Evolutionary conservation across 2,113 vertebrate genomes (phyloP).

Genomic region (Thunnus thynnus): DNA sequence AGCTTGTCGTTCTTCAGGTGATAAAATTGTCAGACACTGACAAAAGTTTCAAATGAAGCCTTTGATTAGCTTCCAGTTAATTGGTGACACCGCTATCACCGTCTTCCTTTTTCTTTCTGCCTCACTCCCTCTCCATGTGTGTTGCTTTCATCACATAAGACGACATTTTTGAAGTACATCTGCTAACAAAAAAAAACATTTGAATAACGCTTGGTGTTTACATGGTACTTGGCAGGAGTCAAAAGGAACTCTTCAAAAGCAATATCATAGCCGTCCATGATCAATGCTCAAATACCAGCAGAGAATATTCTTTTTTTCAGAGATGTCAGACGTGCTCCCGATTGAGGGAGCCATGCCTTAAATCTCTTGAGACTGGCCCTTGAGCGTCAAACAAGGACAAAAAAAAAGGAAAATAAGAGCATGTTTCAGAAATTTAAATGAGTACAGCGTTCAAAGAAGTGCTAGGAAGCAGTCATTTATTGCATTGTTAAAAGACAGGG

Average conservation of each 20-base stretch:
- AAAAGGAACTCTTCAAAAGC: slow-evolving; percentile 62
- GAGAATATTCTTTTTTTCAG: slow-evolving; percentile 31
- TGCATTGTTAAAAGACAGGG: slow-evolving; percentile 18
- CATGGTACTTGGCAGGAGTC: slow-evolving; percentile 62
- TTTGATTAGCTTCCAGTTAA: slow-evolving; percentile 38
- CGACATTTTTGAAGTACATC: slow-evolving; percentile 36
- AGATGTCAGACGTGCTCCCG: slow-evolving; percentile 33
- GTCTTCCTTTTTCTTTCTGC: neutral
- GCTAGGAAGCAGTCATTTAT: slow-evolving; percentile 22
- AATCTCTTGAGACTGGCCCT: slow-evolving; percentile 43
- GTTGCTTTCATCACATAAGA: slow-evolving; percentile 6
- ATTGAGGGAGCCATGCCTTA: slow-evolving; percentile 29
- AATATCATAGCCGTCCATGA: slow-evolving; percentile 56
- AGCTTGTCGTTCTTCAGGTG: slow-evolving; percentile 9
- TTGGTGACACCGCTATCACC: slow-evolving; percentile 1
- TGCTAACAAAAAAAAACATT: slow-evolving; percentile 25
- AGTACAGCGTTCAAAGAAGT: slow-evolving; percentile 34
- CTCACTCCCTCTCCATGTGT: neutral
- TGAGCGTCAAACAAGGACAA: slow-evolving; percentile 41
- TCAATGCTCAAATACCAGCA: slow-evolving; percentile 46
- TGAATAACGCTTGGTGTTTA: slow-evolving; percentile 56
- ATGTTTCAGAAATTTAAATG: slow-evolving; percentile 37
- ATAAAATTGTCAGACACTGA: slow-evolving; percentile 13
- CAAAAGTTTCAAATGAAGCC: slow-evolving; percentile 24
- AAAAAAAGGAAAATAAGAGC: slow-evolving; percentile 2